Percentiles rank a stretch among this genome's conserved stretches.
Conservation (phyloP, 2,113 vertebrate species). For the Macroglossus sobrinus region DNA sequence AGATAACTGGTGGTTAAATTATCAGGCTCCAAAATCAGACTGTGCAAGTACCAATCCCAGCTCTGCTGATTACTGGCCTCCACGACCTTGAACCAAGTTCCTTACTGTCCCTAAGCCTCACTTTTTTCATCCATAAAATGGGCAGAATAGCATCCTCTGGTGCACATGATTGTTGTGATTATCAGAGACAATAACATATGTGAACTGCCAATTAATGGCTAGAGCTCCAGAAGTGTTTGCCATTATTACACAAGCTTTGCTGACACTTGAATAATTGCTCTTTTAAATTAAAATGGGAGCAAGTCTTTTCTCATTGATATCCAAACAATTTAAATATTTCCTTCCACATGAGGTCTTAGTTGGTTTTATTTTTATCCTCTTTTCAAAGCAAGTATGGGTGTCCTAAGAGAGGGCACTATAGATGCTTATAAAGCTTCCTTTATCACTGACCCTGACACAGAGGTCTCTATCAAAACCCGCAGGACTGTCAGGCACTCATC, state of each 20-base stretch:
- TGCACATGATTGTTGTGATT: neutral
- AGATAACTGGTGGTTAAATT: neutral
- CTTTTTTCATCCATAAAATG: neutral
- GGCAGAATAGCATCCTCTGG: neutral
- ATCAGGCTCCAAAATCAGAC: neutral
- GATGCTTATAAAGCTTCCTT: neutral
- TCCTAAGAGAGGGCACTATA: neutral
- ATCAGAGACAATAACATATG: neutral
- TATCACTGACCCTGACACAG: neutral
- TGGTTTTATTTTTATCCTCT: slow-evolving; percentile 36
- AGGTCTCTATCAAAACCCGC: slow-evolving; percentile 22
- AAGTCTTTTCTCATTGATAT: neutral
- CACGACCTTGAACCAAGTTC: neutral
- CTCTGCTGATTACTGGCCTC: neutral
- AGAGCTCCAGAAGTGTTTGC: neutral
- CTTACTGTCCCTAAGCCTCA: neutral
- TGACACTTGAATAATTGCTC: neutral
- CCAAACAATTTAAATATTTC: neutral
- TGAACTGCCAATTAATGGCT: neutral
- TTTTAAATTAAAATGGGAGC: neutral
- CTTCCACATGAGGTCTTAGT: neutral
- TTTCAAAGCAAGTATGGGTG: neutral
- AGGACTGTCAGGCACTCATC: neutral
- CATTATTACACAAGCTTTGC: neutral
- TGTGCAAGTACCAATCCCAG: neutral